Evolutionary conservation across 30 jellyfish, hydroid and myxozoan species (phyloP), one percentile per base, ranked within the genome.

Genomic region (Aurelia sp.): DNA sequence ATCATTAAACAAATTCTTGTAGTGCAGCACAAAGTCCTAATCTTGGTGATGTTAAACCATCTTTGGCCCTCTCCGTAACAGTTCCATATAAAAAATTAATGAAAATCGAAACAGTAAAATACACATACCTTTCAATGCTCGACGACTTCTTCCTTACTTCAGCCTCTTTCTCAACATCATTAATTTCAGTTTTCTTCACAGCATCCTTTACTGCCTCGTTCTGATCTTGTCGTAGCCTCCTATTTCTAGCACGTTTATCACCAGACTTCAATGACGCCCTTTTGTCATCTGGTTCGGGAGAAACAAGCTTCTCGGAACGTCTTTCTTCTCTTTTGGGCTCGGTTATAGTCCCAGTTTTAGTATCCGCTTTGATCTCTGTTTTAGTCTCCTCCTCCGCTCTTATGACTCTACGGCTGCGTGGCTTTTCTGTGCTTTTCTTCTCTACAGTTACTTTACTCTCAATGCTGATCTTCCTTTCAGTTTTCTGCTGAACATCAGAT

Each of bases 191-290:
- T 48, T 87, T 74, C 24, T 67, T 61, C 40, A 71, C 78, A 11
- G 74, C 85, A 22, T 76, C 96, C 13, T 35, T 53, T 4, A 50
- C 87, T 11, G 50, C 86, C 52, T 84, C 93, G 48, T 52, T 84
- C 57, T 84, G 93, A 63, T 84, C 93, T 10, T 77, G 93, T 24
- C 93, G 84, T 22, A 84, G 76, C 77, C 93, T 72, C 61, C 93
- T 84, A 44, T 58, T 48, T 53, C 93, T 84, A 13, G 93, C 93
- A 33, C 93, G 93, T 27, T 84, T 84, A 31, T 84, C 93, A 22
- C 75, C 82, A 59, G 87, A 70, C 30, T 84, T 84, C 24, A 77
- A 52, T 22, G 92, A 75, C 59, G 71, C 51, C 51, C 75, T 67
- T 38, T 21, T 72, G 12, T 84, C 93, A 6, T 84, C 88, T 4